phyloP scores from a whole-genome alignment of 1,140 invertebrate genomes.

The Planococcus citri region DNA sequence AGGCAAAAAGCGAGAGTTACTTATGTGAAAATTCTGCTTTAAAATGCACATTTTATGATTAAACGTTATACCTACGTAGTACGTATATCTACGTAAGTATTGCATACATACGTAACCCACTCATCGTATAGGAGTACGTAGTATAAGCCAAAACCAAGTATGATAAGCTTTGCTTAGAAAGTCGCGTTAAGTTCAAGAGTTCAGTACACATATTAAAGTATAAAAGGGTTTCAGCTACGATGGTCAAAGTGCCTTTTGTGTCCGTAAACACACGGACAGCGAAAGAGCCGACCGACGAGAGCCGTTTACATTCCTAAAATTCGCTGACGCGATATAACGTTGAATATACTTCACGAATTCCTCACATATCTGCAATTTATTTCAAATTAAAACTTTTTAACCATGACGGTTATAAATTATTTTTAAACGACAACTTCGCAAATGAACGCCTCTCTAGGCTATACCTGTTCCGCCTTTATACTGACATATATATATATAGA shows the following conservation, averaged over 20 bases:
- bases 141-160: not conserved
- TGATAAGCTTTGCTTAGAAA: not conserved
- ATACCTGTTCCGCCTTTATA: no score
- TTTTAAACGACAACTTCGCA: not conserved
- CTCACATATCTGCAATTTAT: not conserved
- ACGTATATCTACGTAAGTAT: no score
- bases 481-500: no score
- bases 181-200: not conserved
- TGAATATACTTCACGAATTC: not conserved
- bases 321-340: not conserved
- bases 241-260: not conserved
- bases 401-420: not conserved
- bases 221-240: not conserved
- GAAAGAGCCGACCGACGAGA: not conserved
- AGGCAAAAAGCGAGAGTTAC: not conserved
- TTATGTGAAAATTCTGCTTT: not conserved
- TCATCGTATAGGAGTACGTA: no score
- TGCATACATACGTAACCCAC: no score
- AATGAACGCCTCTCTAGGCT: no score
- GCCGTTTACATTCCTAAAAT: not conserved
- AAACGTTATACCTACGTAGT: not conserved
- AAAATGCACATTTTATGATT: constrained; percentile 8
- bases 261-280: not conserved
- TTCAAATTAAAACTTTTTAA: not conserved
- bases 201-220: not conserved